A percentile compares a stretch with the other conserved stretches of the same genome.
Evolutionary conservation across 2,797 vertebrate species (phyloP).

Genomic region (Myoxocephalus aenaeus): DNA sequence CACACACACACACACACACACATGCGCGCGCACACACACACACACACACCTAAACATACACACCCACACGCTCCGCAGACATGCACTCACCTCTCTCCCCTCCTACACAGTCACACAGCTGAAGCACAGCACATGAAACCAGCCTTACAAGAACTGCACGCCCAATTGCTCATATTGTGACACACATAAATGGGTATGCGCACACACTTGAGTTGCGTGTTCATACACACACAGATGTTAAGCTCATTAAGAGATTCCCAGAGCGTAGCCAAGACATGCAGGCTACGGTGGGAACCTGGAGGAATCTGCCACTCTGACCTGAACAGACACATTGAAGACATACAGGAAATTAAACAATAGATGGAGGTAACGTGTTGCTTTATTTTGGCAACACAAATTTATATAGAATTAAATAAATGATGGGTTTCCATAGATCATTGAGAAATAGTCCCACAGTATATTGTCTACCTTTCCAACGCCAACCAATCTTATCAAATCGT

Average conservation of each 20-base stretch:
- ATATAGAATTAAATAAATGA: not conserved
- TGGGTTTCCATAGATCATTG: not conserved
- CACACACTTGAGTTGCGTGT: not conserved
- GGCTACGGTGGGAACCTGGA: conserved; percentile 53
- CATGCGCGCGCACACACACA: conserved; percentile 6
- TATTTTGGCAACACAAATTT: not conserved
- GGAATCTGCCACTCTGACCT: conserved; percentile 44
- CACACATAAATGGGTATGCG: conserved; percentile 1
- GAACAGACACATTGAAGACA: conserved; percentile 7
- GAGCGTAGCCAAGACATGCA: conserved; percentile 54
- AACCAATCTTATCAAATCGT: not conserved
- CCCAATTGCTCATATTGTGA: conserved; percentile 29
- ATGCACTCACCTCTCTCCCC: conserved; percentile 4
- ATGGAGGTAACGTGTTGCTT: not conserved
- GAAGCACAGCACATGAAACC: conserved; percentile 25
- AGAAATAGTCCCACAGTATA: not conserved
- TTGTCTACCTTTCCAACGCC: not conserved
- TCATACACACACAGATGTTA: conserved; percentile 50
- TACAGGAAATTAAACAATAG: conserved; percentile 15
- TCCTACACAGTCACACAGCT: conserved; percentile 14
- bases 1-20: not conserved
- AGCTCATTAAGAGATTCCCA: conserved; percentile 72
- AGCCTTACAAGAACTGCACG: conserved; percentile 28
- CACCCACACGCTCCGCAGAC: not conserved
- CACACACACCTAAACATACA: not conserved